Evolutionary conservation across 1,140 invertebrate species (phyloP).

Genomic region (Calliopsis andreniformis): DNA sequence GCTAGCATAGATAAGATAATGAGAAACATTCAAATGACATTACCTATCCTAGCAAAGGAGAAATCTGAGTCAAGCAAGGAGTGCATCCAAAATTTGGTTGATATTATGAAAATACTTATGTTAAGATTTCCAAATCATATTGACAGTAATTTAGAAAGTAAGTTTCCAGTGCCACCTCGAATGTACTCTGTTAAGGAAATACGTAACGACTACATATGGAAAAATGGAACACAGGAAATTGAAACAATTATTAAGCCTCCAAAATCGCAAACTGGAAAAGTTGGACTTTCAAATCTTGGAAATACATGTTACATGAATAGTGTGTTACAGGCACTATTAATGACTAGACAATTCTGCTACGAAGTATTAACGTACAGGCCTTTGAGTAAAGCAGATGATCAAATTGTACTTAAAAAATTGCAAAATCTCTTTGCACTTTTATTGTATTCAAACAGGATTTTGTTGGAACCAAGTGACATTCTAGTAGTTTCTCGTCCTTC

Average conservation of each 20-base stretch:
- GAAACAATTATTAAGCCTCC: conserved; percentile 54
- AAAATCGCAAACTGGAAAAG: conserved; percentile 80
- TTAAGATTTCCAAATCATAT: conserved; percentile 79
- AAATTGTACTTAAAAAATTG: conserved; percentile 85
- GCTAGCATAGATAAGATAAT: conserved; percentile 68
- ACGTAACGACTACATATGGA: conserved; percentile 63
- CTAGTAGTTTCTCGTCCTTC: conserved; percentile 86
- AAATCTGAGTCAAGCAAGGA: conserved; percentile 72
- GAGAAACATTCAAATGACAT: conserved; percentile 44
- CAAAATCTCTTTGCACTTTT: conserved; percentile 89
- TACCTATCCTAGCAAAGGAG: conserved; percentile 70
- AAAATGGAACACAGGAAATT: conserved; percentile 61
- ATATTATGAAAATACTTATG: conserved; percentile 79
- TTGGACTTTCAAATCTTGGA: conserved; percentile 91
- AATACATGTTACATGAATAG: conserved; percentile 95
- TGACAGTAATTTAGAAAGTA: conserved; percentile 42
- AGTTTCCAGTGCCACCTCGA: conserved; percentile 60
- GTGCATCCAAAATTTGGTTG: conserved; percentile 80
- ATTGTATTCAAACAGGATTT: conserved; percentile 85
- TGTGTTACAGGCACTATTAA: conserved; percentile 90
- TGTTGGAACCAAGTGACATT: conserved; percentile 87
- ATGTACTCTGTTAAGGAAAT: conserved; percentile 57
- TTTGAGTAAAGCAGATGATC: conserved; percentile 64
- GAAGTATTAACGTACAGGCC: conserved; percentile 73
- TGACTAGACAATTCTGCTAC: conserved; percentile 88